Evolutionary conservation across 2,113 vertebrate species (phyloP), one percentile per base, ranked within the genome.

Genomic region (Eulemur rufifrons): DNA sequence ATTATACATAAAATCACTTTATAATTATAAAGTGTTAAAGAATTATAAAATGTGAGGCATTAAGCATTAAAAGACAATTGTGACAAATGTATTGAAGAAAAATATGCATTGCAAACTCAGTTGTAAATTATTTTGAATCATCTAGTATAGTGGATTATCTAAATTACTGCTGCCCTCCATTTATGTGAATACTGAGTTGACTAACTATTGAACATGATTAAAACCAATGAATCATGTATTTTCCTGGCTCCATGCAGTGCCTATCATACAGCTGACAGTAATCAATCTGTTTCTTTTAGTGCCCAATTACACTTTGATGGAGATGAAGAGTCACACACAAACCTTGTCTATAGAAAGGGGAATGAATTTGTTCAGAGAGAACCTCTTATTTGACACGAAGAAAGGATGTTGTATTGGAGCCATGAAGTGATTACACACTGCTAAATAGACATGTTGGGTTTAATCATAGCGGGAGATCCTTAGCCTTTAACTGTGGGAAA

Each of bases 241-340:
- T 80, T 8, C 74, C 66, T 85, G 64, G 59, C n/a, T 92, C 20
- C 81, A 25, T 77, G 52, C 39, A 85, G 21, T 68, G 54, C 9
- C 25, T 77, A 81, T 81, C 83, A 71, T 6, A 92, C 1, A 3
- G 81, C 56, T 2, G 0, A 88, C 84, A 95, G 73, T 85, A 95
- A 88, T 66, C 52, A 87, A 73, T 84, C 74, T 96, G 66, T 92
- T 97, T 92, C 61, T 87, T 82, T 96, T 77, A 91, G 71, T 66
- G 47, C 8, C 11, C 84, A 95, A 45, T 95, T 97, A 95, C 39
- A 92, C 50, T 87, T 73, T 66, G 63, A 95, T 87, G 52, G 66
- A 95, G 87, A 95, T 87, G 86, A 95, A 92, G 39, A 87, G 52
- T 54, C 45, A 82, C 20, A 90, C 21, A 77, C 8, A 84, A 92